phyloP scores from a whole-genome alignment of 2,888 invertebrate genomes.

The Mythimna impura region DNA sequence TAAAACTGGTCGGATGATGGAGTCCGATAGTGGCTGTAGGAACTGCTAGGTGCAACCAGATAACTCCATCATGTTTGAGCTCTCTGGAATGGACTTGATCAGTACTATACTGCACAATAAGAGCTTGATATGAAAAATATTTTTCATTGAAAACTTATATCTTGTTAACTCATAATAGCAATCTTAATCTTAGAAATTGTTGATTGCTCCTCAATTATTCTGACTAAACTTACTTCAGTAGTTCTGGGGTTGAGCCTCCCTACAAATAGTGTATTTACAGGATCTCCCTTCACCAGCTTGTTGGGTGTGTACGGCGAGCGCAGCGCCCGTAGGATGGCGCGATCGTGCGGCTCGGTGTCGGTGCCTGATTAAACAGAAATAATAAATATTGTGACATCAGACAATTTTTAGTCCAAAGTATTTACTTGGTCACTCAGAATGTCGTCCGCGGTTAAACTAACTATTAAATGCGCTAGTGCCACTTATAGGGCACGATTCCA shows the following conservation, averaged over 20 bases:
- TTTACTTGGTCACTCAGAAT: not conserved
- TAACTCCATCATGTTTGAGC: no score
- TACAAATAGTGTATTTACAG: constrained; percentile 94
- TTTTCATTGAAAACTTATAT: no score
- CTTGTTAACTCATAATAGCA: no score
- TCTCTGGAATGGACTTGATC: no score
- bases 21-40: no score
- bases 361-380: constrained; percentile 85
- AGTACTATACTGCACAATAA: no score
- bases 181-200: no score
- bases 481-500: not conserved
- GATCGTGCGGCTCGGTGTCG: constrained; percentile 95
- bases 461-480: not conserved
- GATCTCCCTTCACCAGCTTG: constrained; percentile 92
- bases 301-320: constrained; percentile 92
- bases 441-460: not conserved
- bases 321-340: constrained; percentile 93
- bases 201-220: no score
- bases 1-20: no score
- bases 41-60: no score
- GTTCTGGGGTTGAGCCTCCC: constrained; percentile 93
- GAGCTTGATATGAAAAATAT: no score
- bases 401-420: not conserved
- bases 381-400: not conserved
- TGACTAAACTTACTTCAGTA: constrained; percentile 86